A percentile compares a stretch with the other conserved stretches of the same genome.
Evolutionary conservation across 2,797 vertebrate genomes (phyloP).

Genomic region (Peromyscus eremicus): DNA sequence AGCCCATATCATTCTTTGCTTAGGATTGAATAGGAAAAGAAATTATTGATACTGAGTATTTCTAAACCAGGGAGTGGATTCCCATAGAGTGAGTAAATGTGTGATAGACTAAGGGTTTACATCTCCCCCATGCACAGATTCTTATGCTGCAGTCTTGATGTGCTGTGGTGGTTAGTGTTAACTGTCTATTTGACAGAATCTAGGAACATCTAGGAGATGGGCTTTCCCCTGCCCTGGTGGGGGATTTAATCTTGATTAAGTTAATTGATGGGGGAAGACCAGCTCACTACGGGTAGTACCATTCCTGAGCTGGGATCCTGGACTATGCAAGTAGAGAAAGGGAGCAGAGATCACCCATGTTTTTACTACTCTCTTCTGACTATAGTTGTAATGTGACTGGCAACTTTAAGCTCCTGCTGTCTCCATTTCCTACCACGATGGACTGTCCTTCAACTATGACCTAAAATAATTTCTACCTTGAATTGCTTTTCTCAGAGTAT

Average conservation of each 20-base stretch:
- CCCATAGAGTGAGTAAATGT: neutral
- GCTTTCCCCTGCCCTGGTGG: neutral
- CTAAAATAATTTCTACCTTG: neutral
- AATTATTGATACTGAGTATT: neutral
- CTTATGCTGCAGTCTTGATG: neutral
- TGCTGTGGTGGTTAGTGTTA: neutral
- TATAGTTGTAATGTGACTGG: neutral
- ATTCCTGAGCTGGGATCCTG: neutral
- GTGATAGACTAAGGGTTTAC: neutral
- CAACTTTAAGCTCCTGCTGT: neutral
- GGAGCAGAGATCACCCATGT: neutral
- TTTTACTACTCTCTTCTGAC: neutral
- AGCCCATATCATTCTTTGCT: neutral
- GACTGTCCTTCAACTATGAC: neutral
- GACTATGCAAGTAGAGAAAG: neutral
- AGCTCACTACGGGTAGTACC: neutral
- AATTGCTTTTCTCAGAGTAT: too few species aligned
- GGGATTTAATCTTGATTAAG: neutral
- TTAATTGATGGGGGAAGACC: neutral
- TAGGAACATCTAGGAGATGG: neutral
- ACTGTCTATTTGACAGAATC: neutral
- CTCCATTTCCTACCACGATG: neutral
- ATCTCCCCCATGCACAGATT: neutral
- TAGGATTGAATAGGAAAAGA: neutral
- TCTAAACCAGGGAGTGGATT: neutral